Evolutionary conservation across 2,888 invertebrate species (phyloP), one percentile per base, ranked within the genome.

Genomic region (Drosophila pegasa): DNA sequence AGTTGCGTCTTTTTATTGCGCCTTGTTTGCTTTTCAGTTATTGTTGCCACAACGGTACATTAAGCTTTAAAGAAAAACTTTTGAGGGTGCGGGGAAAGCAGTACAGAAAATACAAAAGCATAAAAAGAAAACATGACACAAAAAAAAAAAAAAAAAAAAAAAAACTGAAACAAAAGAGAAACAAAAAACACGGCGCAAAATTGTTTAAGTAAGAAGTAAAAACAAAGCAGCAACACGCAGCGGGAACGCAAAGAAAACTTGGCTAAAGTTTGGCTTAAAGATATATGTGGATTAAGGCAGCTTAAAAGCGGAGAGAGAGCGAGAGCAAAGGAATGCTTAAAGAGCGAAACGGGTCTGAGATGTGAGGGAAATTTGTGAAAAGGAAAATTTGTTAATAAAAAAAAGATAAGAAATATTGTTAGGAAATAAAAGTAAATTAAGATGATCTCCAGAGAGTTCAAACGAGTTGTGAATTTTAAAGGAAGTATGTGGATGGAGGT

Each of bases 41-140:
- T 89, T 85, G 84, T 73, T 86, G 88, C 75, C 84, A 72, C 80
- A 89, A 86, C 88, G 88, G 55, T 87, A 89, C 88, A 86, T 86
- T 86, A 86, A 89, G 89, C 89, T 89, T 86, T 77, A 89, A 89
- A 69, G 71, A 68, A 85, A 80, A 80, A 74, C 67, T 64, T 80
- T 64, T n/a, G 33, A 22, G 33, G 6, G 35, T n/a, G 50, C 51
- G 57, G 43, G 45, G 56, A 57, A 38, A 56, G 20, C 38, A 52
- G 55, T 51, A 45, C 16, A 48, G 33, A 58, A 33, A 57, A 27
- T 37, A 63, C 52, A 61, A 55, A 37, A 31, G 20, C 50, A 50
- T 50, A 35, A 50, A 41, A 56, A 33, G 48, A 50, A 48, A 33
- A 31, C 37, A 48, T 37, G 40, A n/a, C 25, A 45, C 16, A 8